phyloP scores from a whole-genome alignment of 1,140 invertebrate species.

The Brachionus rubens region DNA sequence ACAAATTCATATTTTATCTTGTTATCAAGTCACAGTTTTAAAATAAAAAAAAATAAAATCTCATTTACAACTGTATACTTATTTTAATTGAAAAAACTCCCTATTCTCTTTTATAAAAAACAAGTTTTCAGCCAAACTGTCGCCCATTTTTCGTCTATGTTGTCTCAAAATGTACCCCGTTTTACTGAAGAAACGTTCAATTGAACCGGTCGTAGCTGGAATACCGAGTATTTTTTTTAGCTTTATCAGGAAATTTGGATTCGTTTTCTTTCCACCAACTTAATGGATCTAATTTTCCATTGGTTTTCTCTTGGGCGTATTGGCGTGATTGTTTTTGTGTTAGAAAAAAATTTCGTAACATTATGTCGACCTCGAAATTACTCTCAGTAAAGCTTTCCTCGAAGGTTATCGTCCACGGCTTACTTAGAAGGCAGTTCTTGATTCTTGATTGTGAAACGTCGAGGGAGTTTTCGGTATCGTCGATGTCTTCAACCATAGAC shows the following conservation, averaged over 20 bases:
- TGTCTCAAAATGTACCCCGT: neutral
- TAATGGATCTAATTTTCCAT: neutral
- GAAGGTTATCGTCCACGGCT: too few species aligned
- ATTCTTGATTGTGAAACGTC: too few species aligned
- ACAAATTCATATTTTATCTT: too few species aligned
- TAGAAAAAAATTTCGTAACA: neutral
- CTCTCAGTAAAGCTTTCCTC: neutral
- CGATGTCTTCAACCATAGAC: too few species aligned
- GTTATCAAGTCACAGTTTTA: too few species aligned
- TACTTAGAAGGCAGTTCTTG: too few species aligned
- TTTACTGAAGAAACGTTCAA: neutral
- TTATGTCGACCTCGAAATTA: neutral
- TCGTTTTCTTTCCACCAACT: neutral
- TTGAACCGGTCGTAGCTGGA: neutral
- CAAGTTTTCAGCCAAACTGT: slow-evolving; percentile 13
- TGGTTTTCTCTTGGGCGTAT: neutral
- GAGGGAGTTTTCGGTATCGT: too few species aligned
- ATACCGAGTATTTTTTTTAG: neutral
- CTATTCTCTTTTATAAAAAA: slow-evolving; percentile 15
- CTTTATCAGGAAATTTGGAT: neutral
- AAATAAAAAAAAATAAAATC: too few species aligned
- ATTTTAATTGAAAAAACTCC: too few species aligned
- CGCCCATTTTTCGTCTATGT: neutral
- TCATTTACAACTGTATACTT: too few species aligned
- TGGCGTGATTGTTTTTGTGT: neutral